A percentile compares a stretch with the other conserved stretches of the same genome.
Evolutionary conservation across 2,888 invertebrate species (phyloP).

Genomic region (Nephrotoma appendiculata): DNA sequence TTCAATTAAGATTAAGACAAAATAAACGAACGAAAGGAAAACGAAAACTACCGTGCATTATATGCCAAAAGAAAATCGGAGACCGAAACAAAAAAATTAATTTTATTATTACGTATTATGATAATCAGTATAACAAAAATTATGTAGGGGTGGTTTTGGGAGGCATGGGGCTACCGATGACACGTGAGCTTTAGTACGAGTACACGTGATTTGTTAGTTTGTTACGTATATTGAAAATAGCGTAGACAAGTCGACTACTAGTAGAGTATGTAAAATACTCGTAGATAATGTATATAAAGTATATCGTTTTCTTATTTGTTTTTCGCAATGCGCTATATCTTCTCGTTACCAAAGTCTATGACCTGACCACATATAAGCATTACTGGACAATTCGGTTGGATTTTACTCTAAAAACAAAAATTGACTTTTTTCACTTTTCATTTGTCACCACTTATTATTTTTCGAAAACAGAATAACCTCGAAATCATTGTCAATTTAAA

Average conservation of each 20-base stretch:
- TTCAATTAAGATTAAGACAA: not conserved
- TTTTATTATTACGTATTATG: not conserved
- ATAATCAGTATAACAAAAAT: not conserved
- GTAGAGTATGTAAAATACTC: not conserved
- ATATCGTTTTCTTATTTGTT: too few relatives aligned
- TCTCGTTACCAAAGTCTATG: too few relatives aligned
- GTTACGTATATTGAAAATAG: too few relatives aligned
- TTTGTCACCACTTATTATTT: too few relatives aligned
- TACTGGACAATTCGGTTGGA: too few relatives aligned
- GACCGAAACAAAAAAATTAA: not conserved
- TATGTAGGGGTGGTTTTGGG: not conserved
- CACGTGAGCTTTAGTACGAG: not conserved
- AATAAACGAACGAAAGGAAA: not conserved
- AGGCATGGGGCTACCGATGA: not conserved
- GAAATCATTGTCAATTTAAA: too few relatives aligned
- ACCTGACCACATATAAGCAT: too few relatives aligned
- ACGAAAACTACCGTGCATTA: not conserved
- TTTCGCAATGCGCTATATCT: too few relatives aligned
- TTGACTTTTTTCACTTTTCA: too few relatives aligned
- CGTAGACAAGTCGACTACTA: too few relatives aligned
- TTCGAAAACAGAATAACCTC: too few relatives aligned
- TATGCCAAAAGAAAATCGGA: not conserved
- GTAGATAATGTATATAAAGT: not conserved
- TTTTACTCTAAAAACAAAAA: too few relatives aligned
- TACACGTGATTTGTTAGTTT: not conserved